A percentile compares a stretch with the other conserved stretches of the same genome.
Evolutionary conservation across 2,888 invertebrate genomes (phyloP).

Genomic region (Pyrrhia umbra): DNA sequence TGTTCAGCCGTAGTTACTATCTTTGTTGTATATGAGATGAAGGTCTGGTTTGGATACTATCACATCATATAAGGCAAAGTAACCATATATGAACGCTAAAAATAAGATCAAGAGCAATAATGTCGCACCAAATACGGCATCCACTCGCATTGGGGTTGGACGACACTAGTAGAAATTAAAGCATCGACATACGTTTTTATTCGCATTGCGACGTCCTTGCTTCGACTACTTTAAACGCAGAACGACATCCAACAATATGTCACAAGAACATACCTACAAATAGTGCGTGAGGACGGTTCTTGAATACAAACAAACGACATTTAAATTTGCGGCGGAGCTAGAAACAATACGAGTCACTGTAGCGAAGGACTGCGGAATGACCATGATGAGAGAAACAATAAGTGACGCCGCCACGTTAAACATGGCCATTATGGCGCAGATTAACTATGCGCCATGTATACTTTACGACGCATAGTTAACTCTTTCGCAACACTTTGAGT

Average conservation of each 20-base stretch:
- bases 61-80: slow-evolving; percentile 15
- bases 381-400: slow-evolving; percentile 69
- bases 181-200: slow-evolving; percentile 57
- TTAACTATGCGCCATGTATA: slow-evolving; percentile 32
- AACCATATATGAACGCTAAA: slow-evolving; percentile 36
- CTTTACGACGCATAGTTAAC: slow-evolving; percentile 27
- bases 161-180: slow-evolving; percentile 23
- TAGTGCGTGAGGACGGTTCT: slow-evolving; percentile 75
- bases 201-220: slow-evolving; percentile 74
- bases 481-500: slow-evolving; percentile 29
- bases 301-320: slow-evolving; percentile 86
- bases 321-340: slow-evolving; percentile 78
- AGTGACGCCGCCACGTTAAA: slow-evolving; percentile 52
- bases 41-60: slow-evolving; percentile 1
- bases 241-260: slow-evolving; percentile 77
- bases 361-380: slow-evolving; percentile 75
- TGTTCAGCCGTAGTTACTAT: slow-evolving; percentile 8
- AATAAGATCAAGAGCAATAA: slow-evolving; percentile 43
- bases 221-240: slow-evolving; percentile 75
- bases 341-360: slow-evolving; percentile 67
- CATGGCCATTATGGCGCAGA: slow-evolving; percentile 53
- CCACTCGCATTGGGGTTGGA: slow-evolving; percentile 25
- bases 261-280: slow-evolving; percentile 77
- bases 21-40: slow-evolving; percentile 14
- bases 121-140: slow-evolving; percentile 22